These are phyloP conservation scores for Drosophila peninsularis DNA, from an alignment of 2,888 invertebrate species.

Conservation along the genomic window DNA sequence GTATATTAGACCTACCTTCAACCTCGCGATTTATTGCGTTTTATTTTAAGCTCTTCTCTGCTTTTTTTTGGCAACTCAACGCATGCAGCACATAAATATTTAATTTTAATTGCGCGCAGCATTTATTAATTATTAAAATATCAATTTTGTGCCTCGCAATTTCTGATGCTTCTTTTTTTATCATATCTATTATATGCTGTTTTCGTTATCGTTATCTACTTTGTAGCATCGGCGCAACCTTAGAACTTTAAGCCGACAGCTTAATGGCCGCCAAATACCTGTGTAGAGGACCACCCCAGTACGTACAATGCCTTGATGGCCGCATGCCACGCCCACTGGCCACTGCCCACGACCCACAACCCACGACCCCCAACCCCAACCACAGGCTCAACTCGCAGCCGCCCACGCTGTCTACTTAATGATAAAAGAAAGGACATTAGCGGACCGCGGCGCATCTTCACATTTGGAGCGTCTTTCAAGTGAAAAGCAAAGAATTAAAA, in stretches of 20 bases:
- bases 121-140: constrained; percentile 47
- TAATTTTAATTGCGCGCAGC: constrained; percentile 36
- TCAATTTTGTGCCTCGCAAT: constrained; percentile 39
- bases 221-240: constrained; percentile 54
- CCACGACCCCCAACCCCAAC: constrained; percentile 44
- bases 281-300: constrained; percentile 37
- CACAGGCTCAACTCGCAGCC: constrained; percentile 1
- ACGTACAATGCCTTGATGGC: constrained; percentile 38
- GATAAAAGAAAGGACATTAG: constrained; percentile 81
- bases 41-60: constrained; percentile 4
- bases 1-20: neutral
- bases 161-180: constrained; percentile 1
- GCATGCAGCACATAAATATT: constrained; percentile 23
- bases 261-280: constrained; percentile 75
- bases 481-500: constrained; percentile 81
- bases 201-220: constrained; percentile 48
- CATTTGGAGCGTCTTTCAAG: constrained; percentile 77
- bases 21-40: neutral
- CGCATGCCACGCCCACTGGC: constrained; percentile 65
- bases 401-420: constrained; percentile 78
- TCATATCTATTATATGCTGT: constrained; percentile 16
- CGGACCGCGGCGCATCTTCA: constrained; percentile 76
- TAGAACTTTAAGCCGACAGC: constrained; percentile 75
- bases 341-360: constrained; percentile 31
- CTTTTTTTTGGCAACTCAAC: constrained; percentile 1